Evolutionary conservation across 2,888 invertebrate species (phyloP), one percentile per base, ranked within the genome.

Genomic region (Troilus luridus): DNA sequence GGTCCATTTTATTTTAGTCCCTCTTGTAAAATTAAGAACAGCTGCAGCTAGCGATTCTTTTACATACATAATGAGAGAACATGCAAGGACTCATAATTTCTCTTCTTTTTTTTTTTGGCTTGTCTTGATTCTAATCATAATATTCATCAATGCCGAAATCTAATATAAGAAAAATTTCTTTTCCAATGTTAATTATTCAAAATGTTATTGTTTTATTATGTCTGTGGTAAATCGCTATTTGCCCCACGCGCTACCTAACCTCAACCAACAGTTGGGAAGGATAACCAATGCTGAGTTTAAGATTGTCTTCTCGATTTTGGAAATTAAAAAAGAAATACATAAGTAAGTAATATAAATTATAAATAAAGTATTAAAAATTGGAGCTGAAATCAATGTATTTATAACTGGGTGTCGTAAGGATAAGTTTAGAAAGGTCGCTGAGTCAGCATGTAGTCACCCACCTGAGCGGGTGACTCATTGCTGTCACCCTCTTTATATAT

Each of bases 371-470:
- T 27, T 6, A 14, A 9, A 77, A 24, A 6, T 41, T 77, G 72
- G 72, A 41, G 6, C 8, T 77, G 17, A 17, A 41, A 77, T 77
- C 27, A 77, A 41, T 6, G 72, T 41, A 77, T 77, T 77, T 27
- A 67, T 67, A 77, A 19, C 72, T 8, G 7, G 17, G 41, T 27
- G 27, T 41, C 17, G 72, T 77, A 77, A 77, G 14, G 12, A 72
- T 27, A 77, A 77, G 72, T 17, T 41, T 77, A 77, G 72, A 77
- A 77, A 77, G 72, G 72, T 41, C 27, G 17, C 27, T 77, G 72
- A 77, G 72, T 77, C 72, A 77, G 72, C 27, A 17, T 77, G 72
- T 17, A 77, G 72, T 41, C 72, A 77, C 72, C 72, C 72, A 77
- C 72, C 72, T 77, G 72, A 41, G 27, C 27, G 8, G 5, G 17